A percentile compares a stretch with the other conserved stretches of the same genome.
Conservation (phyloP, 2,113 vertebrate species). For the Peromyscus maniculatus region DNA sequence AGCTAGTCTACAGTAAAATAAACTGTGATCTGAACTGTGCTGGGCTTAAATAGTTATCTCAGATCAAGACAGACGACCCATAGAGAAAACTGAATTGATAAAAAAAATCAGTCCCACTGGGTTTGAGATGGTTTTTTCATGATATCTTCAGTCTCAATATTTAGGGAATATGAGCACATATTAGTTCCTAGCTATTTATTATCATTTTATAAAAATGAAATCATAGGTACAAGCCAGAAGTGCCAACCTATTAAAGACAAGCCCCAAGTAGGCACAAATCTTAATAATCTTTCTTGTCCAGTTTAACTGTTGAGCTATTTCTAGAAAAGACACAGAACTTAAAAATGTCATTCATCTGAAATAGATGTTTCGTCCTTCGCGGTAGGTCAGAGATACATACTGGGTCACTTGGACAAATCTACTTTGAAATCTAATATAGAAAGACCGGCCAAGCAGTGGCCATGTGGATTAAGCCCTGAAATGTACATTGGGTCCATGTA, state of each 20-base stretch:
- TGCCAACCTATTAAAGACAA: conserved; percentile 48
- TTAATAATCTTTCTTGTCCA: conserved; percentile 65
- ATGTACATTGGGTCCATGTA: conserved; percentile 65
- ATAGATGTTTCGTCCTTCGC: conserved; percentile 69
- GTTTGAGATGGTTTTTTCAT: neutral
- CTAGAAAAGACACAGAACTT: conserved; percentile 64
- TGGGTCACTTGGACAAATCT: conserved; percentile 58
- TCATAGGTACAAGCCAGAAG: conserved; percentile 29
- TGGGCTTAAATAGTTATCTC: neutral
- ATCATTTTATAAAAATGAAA: conserved; percentile 65
- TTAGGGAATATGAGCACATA: neutral
- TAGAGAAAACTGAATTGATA: neutral
- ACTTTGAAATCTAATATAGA: conserved; percentile 20
- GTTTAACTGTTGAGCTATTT: conserved; percentile 61
- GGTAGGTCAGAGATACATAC: conserved; percentile 58
- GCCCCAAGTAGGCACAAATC: conserved; percentile 72
- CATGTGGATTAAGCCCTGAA: conserved; percentile 64
- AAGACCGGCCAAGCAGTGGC: neutral
- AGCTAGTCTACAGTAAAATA: neutral
- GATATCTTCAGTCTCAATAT: neutral
- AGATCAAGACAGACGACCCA: neutral
- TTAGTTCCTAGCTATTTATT: conserved; percentile 48
- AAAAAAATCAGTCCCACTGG: neutral
- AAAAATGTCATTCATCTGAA: conserved; percentile 59
- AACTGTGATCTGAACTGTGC: neutral